A percentile compares a stretch with the other conserved stretches of the same genome.
Evolutionary conservation across 1,140 invertebrate species (phyloP).

Genomic region (Venturia canescens): DNA sequence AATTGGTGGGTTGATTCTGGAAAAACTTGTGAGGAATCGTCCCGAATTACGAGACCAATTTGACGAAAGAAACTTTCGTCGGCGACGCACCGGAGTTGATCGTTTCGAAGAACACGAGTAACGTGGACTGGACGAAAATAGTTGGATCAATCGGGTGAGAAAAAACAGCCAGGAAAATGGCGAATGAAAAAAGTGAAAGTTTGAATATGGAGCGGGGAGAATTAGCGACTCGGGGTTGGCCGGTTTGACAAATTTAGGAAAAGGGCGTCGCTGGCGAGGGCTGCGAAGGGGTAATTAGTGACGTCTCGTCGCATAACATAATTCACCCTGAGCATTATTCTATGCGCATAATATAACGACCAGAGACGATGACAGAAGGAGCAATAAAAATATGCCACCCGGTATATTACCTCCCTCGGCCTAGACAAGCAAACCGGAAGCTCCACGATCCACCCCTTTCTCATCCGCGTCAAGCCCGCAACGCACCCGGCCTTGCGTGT

Average conservation of each 20-base stretch:
- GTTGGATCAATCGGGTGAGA: no score
- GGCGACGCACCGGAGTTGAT: no score
- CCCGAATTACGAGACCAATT: no score
- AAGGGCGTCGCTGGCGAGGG: neutral
- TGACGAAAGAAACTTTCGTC: no score
- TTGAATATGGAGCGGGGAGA: neutral
- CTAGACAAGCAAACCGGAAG: slow-evolving; percentile 17
- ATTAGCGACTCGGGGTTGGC: neutral
- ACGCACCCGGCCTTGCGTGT: slow-evolving; percentile 1
- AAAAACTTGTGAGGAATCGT: no score
- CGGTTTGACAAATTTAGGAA: neutral
- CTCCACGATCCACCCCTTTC: slow-evolving; percentile 4
- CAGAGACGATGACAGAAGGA: neutral
- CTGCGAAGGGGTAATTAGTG: slow-evolving; percentile 6
- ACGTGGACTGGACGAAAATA: no score
- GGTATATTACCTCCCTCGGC: neutral
- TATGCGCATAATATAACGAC: neutral
- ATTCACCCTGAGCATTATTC: neutral
- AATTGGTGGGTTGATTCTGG: no score
- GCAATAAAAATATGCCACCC: slow-evolving; percentile 8
- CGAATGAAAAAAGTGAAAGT: neutral
- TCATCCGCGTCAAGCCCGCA: neutral
- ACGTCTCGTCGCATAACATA: neutral
- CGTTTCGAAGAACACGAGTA: no score
- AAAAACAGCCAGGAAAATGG: neutral